Evolutionary conservation across 35 echinoderm and acorn worm genomes (phyloP), one percentile per base, ranked within the genome.

Genomic region (Ophiothrix spiculata): DNA sequence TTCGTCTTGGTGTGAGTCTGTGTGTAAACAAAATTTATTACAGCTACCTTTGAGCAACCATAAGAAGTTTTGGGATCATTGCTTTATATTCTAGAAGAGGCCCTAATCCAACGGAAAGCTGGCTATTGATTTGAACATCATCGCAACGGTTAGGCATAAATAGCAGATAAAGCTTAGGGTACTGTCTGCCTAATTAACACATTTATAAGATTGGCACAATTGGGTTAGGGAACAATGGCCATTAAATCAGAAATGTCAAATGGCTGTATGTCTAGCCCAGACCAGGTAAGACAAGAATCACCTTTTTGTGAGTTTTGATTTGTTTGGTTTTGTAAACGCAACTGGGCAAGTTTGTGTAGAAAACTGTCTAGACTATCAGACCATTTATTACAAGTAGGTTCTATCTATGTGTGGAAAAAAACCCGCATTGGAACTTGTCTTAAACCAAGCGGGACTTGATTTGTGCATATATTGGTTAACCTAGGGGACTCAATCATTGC

Each of bases 151-250:
- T 54, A 21, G 45, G 8, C 45, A 54, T 54, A 54, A 54, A 21
- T 54, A 54, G 45, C 8, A 54, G 21, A 54, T 8, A 54, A 21
- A 54, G 45, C 60, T 25, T 69, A 15, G 60, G 60, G 60, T 69
- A 69, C 60, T 69, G 60, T 6, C 60, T 69, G 23, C 16, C 60
- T 69, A 69, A 69, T 69, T 69, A 69, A 69, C 60, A 69, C 60
- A 69, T 69, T 25, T 25, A 69, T 69, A n/a, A 69, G 60, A 4
- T 12, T 6, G 23, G n/a, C n/a, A 12, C 17, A 69, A 69, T 69
- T 25, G 29, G 60, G 60, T 69, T 69, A 69, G 17, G 17, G 60
- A 25, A 10, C 60, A 69, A 6, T 69, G 60, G 16, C 60, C 17
- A 69, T 69, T 28, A 69, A 69, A 69, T 25, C 6, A n/a, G 17